Evolutionary conservation across 2,113 vertebrate species (phyloP), one percentile per base, ranked within the genome.

Genomic region (Aegotheles bennettii): DNA sequence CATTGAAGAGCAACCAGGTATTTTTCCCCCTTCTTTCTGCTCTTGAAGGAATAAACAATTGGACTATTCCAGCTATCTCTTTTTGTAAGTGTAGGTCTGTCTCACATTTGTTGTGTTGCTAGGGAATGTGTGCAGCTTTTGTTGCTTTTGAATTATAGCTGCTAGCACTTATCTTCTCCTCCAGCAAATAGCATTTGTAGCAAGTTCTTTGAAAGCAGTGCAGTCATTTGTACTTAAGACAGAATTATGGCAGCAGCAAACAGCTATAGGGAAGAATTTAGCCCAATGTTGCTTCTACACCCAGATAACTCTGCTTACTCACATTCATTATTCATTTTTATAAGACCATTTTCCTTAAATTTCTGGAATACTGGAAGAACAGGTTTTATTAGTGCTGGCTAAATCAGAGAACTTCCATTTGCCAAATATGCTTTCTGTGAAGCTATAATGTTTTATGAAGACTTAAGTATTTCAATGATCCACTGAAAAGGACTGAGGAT

Each of bases 141-240:
- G 78, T 73, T 83, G 43, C 54, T 64, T 89, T 92, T 90, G 90
- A 95, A 88, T 96, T 94, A 90, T 70, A 64, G 82, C 87, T 91
- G 60, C 87, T 64, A 61, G 63, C 65, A 94, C 73, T 97, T 93
- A 93, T 81, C 93, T 95, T 89, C 71, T 86, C 75, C 82, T 87
- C 73, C 82, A 90, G 93, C 69, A 94, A 94, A 93, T 1, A 81
- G 65, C 45, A 20, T 96, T 96, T 94, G 61, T 53, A 70, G 91
- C 76, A 57, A 88, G 82, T 92, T 94, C 61, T 96, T 90, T 94
- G 94, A 93, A 94, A 93, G 82, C 71, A 82, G 36, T 42, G 48
- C 43, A 82, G 91, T 87, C 92, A 23, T 96, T 96, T 96, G 82
- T 95, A 89, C 78, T 94, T 79, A 59, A 70, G 92, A 87, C 92